Evolutionary conservation across 2,888 invertebrate species (phyloP).

Genomic region (Diabrotica balteata): DNA sequence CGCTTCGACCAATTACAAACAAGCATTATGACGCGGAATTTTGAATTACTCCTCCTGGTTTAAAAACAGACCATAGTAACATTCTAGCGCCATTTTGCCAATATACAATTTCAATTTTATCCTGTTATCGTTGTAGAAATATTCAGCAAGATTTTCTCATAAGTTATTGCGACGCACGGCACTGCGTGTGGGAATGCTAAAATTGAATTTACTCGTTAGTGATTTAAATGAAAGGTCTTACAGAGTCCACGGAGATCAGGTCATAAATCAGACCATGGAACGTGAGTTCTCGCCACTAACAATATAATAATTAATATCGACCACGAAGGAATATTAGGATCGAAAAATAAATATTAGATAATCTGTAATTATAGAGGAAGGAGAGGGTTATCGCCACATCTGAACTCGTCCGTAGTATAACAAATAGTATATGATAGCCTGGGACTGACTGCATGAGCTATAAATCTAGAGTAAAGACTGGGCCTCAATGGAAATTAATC

Average conservation of each 20-base stretch:
- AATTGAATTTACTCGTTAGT: conserved; percentile 58
- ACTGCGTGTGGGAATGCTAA: conserved; percentile 52
- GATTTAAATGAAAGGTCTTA: conserved; percentile 54
- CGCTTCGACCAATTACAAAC: no score
- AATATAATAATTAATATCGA: conserved; percentile 59
- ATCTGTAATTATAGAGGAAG: conserved; percentile 56
- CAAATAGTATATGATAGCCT: conserved; percentile 38
- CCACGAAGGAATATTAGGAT: conserved; percentile 54
- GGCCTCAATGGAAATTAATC: conserved; percentile 33
- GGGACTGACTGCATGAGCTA: conserved; percentile 34
- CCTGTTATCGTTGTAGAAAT: conserved; percentile 8
- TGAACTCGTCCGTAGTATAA: conserved; percentile 39
- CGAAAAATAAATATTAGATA: conserved; percentile 59
- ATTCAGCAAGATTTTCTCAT: neutral
- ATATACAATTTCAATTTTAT: no score
- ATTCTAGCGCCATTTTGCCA: no score
- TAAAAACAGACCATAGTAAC: no score
- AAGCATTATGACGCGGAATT: no score
- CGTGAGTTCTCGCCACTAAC: conserved; percentile 57
- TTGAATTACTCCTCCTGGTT: no score
- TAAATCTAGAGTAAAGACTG: conserved; percentile 32
- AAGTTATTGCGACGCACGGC: neutral
- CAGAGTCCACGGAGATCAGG: conserved; percentile 37
- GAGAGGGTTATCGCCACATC: conserved; percentile 47
- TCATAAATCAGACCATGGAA: conserved; percentile 54